Base-by-base conservation (phyloP, 1,140 invertebrate species). In the Drosophila seguyi region DNA sequence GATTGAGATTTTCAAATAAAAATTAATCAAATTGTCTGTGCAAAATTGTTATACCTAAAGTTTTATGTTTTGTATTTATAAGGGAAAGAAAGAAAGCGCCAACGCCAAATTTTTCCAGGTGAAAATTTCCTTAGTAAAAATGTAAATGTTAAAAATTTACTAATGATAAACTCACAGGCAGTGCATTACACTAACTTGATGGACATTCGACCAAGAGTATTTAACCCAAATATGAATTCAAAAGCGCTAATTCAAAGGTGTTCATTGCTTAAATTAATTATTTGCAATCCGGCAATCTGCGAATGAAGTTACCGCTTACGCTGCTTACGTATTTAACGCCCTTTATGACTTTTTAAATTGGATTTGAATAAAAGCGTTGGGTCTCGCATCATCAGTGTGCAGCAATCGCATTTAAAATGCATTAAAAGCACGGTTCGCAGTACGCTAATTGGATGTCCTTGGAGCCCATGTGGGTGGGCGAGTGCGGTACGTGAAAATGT, bases 401-500 rank as follows among this genome's bases (percentile, higher is more conserved):
- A 44, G 22, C 61, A 52, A 52, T 39, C 20, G 61, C 44, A 52
- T 68, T 52, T 67, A 66, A 68, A 68, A 66, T 68, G 65, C 47
- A 48, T 48, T 48, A 48, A 48, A 48, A 48, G 47, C 65, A 39
- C 27, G 29, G 27, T 13, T 42, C 34, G 45, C 61, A 68, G 62
- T 31, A 25, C 27, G 34, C 61, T 68, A 68, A 68, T 72, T 74
- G 44, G 47, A 44, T 44, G 50, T 47, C 34, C 34, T 73, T 42
- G 60, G 60, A 29, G 69, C 45, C 63, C 38, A 41, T 18, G 45
- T 47, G 45, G 39, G 34, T 41, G 62, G 41, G 44, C 36, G 22
- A 44, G 55, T n/a, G 31, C 25, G 42, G 39, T 41, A 52, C 38
- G 50, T 83, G 38, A 74, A 83, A 68, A 50, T 79, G 57, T 83